Evolutionary conservation across 2,888 invertebrate species (phyloP).

Genomic region (Sylvicola fuscatus): DNA sequence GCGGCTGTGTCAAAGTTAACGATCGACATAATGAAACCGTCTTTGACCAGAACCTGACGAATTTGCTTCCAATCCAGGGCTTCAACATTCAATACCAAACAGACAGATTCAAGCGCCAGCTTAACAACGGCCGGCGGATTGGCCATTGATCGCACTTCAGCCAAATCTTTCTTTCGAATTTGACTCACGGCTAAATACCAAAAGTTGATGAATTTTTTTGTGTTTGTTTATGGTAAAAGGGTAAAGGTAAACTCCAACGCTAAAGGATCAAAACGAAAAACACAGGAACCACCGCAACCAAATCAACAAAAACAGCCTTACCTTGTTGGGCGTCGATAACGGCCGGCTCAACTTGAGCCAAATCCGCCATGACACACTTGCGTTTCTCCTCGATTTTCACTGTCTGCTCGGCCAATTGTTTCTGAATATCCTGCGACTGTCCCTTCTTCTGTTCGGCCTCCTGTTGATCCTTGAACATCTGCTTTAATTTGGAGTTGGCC

Average conservation of each 20-base stretch:
- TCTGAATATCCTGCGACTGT: slow-evolving; percentile 91
- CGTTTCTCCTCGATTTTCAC: slow-evolving; percentile 86
- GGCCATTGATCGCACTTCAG: slow-evolving; percentile 85
- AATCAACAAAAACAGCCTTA: slow-evolving; percentile 19
- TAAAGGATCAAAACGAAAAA: slow-evolving; percentile 4
- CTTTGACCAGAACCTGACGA: slow-evolving; percentile 77
- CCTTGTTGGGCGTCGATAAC: slow-evolving; percentile 97
- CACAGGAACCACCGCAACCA: slow-evolving; percentile 5
- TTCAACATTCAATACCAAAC: slow-evolving; percentile 76
- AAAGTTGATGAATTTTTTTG: too few relatives aligned
- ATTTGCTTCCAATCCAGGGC: slow-evolving; percentile 89
- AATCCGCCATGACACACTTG: slow-evolving; percentile 84
- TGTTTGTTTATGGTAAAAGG: too few relatives aligned
- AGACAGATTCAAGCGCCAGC: slow-evolving; percentile 85
- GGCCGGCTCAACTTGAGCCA: slow-evolving; percentile 95
- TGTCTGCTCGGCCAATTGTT: slow-evolving; percentile 67
- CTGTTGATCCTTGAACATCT: slow-evolving; percentile 99
- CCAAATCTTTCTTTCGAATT: slow-evolving; percentile 90
- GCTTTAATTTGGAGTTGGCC: slow-evolving; percentile 95
- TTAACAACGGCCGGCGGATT: slow-evolving; percentile 86
- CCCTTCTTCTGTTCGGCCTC: slow-evolving; percentile 99
- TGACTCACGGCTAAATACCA: slow-evolving; percentile 62
- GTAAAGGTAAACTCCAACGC: background rate
- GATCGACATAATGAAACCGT: slow-evolving; percentile 86
- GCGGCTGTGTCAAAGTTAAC: slow-evolving; percentile 87